Base-by-base conservation (phyloP, 2,113 vertebrate species). In the Perca schrenkii region DNA sequence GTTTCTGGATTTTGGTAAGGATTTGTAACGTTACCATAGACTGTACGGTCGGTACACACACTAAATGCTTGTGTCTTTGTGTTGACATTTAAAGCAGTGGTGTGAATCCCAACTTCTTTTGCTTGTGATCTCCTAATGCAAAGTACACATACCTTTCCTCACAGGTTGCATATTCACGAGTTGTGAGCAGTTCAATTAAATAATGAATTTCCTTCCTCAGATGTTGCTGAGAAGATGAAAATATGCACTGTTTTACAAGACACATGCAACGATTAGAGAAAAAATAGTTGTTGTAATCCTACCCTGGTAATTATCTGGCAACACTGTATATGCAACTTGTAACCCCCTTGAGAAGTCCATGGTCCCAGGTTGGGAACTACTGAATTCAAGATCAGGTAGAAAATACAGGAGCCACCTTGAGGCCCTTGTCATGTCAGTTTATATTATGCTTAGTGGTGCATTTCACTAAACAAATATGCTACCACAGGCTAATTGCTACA, bases 1-100 rank as follows among this genome's bases (percentile, higher is more conserved):
- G 88, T 96, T 96, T 82, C 89, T 96, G 86, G 95, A 96, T 88
- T 96, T 96, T 80, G 96, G 96, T 96, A 86, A 94, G 94, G 79
- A 4, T 43, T 43, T 10, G 2, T 43, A 11, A 43, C 40, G 40
- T 43, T 11, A 11, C 40, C 40, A 43, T 43, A 43, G 40, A 43
- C 10, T 43, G 40, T 43, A 11, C 11, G 40, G 10, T 28, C 46
- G 13, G 6, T 12, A 3, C 14, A 65, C 21, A 46, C 19, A 53
- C 25, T 16, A 65, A 36, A 63, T 43, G 76, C 22, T 14, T 57
- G n/a, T 25, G 54, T 57, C 11, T 43, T 43, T 43, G 40, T 43
- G 40, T 43, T 13, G 7, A 10, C 17, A 52, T 36, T 68, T 12
- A 22, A 65, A 1, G 2, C 11, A 22, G 17, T 40, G 40, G 40